Evolutionary conservation across 2,888 invertebrate genomes (phyloP), one percentile per base, ranked within the genome.

Genomic region (Neoitamus cyanurus): DNA sequence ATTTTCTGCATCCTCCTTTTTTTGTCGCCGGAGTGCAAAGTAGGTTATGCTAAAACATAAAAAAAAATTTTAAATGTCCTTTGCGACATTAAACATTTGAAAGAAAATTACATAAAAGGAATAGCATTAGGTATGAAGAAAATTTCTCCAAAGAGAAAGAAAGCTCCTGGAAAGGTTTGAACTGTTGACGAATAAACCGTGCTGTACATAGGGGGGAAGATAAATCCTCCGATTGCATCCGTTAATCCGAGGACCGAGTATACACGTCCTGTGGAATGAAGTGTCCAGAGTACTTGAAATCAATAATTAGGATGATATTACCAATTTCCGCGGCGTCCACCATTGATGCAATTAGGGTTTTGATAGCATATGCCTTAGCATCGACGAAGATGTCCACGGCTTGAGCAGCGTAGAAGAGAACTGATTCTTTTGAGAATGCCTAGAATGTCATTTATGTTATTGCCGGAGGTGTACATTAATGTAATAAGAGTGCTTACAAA

Each of bases 291-390:
- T 25, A 15, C 31, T 34, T 13, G 48, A 83, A 73, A 15, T 13
- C 11, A 25, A 34, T 13, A 7, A 20, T 9, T 42, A 34, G 28
- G 70, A 28, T 36, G 25, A 31, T 6, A 13, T 80, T 86, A 90
- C 91, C 90, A 3, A 91, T 86, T 84, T 91, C 91, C 58, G 90
- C 90, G 1, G 88, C 88, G n/a, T 87, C 89, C 0, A 91, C 90
- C 85, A 90, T 89, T 82, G 89, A 90, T 6, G 91, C 90, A 0
- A 91, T 90, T 36, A 91, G 90, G 0, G 90, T 88, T 86, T 91
- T 91, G 5, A 91, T 90, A 2, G 91, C 90, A 73, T 91, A 91
- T 1, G 90, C 88, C 37, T 90, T 89, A 20, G 90, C 84, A 20
- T 89, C 89, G 28, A 90, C 88, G 84, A 91, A 91, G 88, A 90